A percentile compares a stretch with the other conserved stretches of the same genome.
These are phyloP conservation scores for Pseudomugil gertrudae DNA, from an alignment of 2,797 vertebrate genomes.

Conservation along the genomic window DNA sequence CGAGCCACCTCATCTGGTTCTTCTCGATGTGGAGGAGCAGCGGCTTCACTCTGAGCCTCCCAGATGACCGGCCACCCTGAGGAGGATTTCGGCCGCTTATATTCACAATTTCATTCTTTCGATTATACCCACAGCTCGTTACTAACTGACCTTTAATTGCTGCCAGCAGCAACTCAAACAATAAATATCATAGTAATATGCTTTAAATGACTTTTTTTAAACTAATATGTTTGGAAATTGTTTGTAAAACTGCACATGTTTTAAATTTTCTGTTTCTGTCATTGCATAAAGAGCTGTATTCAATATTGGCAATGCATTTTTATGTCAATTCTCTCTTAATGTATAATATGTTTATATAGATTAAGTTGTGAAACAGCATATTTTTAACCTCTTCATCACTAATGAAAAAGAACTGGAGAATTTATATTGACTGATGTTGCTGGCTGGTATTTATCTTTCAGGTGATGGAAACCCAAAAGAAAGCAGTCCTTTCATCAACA, in stretches of 20 bases:
- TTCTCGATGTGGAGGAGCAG: too few relatives aligned
- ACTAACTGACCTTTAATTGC: background rate
- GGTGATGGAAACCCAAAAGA: conserved; percentile 96
- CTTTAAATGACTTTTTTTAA: background rate
- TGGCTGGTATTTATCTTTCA: conserved; percentile 49
- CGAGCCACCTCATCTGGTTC: too few relatives aligned
- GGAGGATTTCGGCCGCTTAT: too few relatives aligned
- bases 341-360: background rate
- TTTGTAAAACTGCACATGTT: background rate
- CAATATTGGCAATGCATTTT: too few relatives aligned
- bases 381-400: background rate
- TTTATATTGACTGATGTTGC: background rate
- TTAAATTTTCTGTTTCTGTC: background rate
- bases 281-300: too few relatives aligned
- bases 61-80: too few relatives aligned
- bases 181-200: background rate
- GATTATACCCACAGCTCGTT: too few relatives aligned
- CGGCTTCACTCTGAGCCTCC: too few relatives aligned
- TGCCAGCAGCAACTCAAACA: background rate
- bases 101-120: too few relatives aligned
- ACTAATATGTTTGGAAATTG: too few relatives aligned
- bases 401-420: background rate
- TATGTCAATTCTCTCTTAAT: too few relatives aligned
- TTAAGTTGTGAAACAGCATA: background rate
- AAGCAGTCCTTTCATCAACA: conserved; percentile 98